Conservation (phyloP, 2,797 vertebrate genomes). For the Peromyscus nudipes region DNA sequence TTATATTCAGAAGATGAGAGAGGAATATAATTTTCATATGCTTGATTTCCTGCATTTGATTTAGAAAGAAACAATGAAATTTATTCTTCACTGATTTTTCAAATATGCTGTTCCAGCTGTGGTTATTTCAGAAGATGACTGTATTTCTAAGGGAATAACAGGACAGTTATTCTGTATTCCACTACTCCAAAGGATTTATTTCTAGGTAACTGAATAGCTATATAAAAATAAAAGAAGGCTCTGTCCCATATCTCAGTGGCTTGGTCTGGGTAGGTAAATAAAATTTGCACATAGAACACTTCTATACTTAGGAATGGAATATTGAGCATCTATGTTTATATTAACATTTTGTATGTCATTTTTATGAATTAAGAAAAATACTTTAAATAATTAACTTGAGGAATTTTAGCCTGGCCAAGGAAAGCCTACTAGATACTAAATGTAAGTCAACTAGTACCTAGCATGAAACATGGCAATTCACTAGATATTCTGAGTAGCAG, state of each 20-base stretch:
- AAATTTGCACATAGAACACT: neutral
- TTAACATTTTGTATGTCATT: neutral
- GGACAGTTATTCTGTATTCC: neutral
- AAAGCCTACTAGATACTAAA: neutral
- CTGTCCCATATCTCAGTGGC: neutral
- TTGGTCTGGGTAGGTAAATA: neutral
- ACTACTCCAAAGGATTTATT: neutral
- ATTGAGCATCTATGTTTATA: neutral
- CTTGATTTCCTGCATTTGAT: constrained; percentile 79
- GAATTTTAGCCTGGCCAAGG: neutral
- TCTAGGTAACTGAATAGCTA: neutral
- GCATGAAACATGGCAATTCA: neutral
- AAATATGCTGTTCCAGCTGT: constrained; percentile 38
- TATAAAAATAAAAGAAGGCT: neutral
- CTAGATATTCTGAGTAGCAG: neutral
- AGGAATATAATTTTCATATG: constrained; percentile 73
- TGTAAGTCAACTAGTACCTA: neutral
- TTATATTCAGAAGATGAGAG: constrained; percentile 74
- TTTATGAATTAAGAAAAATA: neutral
- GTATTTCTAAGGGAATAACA: neutral
- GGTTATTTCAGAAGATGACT: constrained; percentile 38
- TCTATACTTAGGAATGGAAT: neutral
- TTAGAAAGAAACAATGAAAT: constrained; percentile 74
- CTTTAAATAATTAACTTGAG: neutral
- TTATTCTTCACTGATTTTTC: constrained; percentile 73